phyloP scores from a whole-genome alignment of 2,797 vertebrate species.

The Phoeniculus purpureus region DNA sequence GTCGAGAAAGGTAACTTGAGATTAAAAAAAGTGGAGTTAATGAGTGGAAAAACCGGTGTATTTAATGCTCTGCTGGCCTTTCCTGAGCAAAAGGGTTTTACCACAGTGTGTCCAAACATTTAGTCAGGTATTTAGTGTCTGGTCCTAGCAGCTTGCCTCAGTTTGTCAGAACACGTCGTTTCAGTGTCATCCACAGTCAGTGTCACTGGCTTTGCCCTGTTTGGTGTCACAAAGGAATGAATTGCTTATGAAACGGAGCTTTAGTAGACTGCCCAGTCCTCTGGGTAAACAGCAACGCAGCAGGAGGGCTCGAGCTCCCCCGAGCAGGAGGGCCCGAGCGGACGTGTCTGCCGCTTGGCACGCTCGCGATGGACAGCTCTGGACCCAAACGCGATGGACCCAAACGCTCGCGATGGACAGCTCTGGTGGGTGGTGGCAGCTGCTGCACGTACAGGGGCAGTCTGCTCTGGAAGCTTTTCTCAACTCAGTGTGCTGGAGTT shows the following conservation, averaged over 20 bases:
- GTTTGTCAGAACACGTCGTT: neutral
- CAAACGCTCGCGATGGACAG: neutral
- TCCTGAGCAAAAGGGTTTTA: neutral
- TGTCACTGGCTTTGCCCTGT: neutral
- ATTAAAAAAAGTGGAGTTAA: neutral
- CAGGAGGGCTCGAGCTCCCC: neutral
- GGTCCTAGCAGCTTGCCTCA: neutral
- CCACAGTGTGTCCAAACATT: neutral
- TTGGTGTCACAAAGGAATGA: neutral
- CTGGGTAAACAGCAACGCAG: neutral
- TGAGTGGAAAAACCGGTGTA: neutral
- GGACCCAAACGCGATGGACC: neutral
- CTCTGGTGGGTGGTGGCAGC: neutral
- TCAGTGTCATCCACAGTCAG: neutral
- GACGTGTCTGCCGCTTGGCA: neutral
- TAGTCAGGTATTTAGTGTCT: accelerated
- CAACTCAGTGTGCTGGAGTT: neutral
- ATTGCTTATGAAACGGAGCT: neutral
- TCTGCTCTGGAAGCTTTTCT: neutral
- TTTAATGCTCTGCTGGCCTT: neutral
- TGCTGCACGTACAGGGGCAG: neutral
- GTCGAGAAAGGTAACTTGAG: neutral
- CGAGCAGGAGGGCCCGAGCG: neutral
- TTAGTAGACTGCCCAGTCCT: neutral
- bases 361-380: neutral